phyloP scores from a whole-genome alignment of 2,113 vertebrate species.

The Onychostoma macrolepis region DNA sequence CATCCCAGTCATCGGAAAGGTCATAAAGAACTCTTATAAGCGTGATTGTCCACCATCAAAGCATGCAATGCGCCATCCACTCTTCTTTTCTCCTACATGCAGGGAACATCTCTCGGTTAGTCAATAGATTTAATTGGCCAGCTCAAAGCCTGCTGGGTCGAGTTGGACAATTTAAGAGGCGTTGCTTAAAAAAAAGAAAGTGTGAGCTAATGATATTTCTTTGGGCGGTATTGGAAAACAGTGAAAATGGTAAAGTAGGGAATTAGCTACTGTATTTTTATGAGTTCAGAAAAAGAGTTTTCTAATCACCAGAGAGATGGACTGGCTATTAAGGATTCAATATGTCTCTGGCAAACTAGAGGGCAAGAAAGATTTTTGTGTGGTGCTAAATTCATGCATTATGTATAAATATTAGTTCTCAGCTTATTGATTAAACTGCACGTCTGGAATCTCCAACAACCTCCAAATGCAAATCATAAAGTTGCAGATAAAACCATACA shows the following conservation, averaged over 20 bases:
- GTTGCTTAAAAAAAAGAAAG: neutral
- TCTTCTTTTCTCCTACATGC: neutral
- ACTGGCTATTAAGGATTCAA: slow-evolving; percentile 38
- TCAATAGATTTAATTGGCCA: slow-evolving; percentile 22
- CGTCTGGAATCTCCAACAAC: slow-evolving; percentile 14
- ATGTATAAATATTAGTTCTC: slow-evolving; percentile 30
- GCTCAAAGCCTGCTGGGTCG: slow-evolving; percentile 2
- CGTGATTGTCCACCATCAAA: slow-evolving; percentile 4
- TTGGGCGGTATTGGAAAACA: neutral
- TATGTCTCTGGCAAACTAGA: slow-evolving; percentile 19
- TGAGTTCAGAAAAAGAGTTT: slow-evolving; percentile 19
- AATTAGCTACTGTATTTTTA: slow-evolving; percentile 31
- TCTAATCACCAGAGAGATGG: slow-evolving; percentile 34
- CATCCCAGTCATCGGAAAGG: slow-evolving; percentile 23
- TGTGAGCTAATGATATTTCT: slow-evolving; percentile 7
- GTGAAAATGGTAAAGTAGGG: neutral
- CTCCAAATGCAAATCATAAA: slow-evolving; percentile 6
- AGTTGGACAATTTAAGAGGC: slow-evolving; percentile 23
- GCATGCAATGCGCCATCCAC: neutral
- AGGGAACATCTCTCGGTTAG: neutral
- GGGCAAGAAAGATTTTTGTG: slow-evolving; percentile 31
- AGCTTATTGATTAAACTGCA: slow-evolving; percentile 29
- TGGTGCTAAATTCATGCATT: slow-evolving; percentile 34
- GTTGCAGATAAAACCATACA: neutral
- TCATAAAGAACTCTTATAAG: slow-evolving; percentile 1